Base-by-base conservation (phyloP, 2,113 vertebrate species). In the Anser cygnoides region DNA sequence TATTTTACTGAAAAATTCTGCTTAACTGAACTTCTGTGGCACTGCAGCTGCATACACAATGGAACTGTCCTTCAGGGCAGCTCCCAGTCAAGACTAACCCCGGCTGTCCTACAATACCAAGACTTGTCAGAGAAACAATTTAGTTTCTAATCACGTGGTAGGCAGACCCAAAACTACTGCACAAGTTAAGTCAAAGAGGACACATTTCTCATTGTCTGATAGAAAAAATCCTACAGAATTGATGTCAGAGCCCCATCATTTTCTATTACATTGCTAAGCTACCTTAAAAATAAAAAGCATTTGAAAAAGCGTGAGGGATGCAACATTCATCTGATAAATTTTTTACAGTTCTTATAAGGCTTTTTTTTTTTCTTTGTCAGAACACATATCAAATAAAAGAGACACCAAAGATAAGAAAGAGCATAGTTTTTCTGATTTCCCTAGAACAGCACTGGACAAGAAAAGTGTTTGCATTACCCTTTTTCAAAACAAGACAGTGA, bases 301-400 rank as follows among this genome's bases (percentile, higher is more conserved):
- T 84, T 61, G 29, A 87, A 76, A 92, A 94, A 41, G 18, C 58
- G 44, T 68, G n/a, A 84, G 68, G 49, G 54, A 39, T 73, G 28
- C 20, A 70, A 46, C 39, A 68, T 39, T 55, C 33, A 57, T 62
- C 49, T 58, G 76, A 72, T 52, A 87, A 20, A 9, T 57, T 63
- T 73, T 65, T 90, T 68, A 80, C 18, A 52, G 61, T 46, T 83
- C 44, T 68, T 41, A 46, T 6, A 55, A 59, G 6, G 25, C 2
- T 6, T 21, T 35, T 23, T 59, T n/a, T 6, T 11, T 2, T 11
- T 29, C 10, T 55, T 55, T 26, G 70, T 91, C 35, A 80, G 19
- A 87, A 70, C 49, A 85, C 43, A 84, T 86, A 84, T 84, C 75
- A 90, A 95, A 81, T 70, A n/a, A 87, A 89, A 83, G 35, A 5